Evolutionary conservation across 2,113 vertebrate genomes (phyloP).

Genomic region (Brachypteracias leptosomus): DNA sequence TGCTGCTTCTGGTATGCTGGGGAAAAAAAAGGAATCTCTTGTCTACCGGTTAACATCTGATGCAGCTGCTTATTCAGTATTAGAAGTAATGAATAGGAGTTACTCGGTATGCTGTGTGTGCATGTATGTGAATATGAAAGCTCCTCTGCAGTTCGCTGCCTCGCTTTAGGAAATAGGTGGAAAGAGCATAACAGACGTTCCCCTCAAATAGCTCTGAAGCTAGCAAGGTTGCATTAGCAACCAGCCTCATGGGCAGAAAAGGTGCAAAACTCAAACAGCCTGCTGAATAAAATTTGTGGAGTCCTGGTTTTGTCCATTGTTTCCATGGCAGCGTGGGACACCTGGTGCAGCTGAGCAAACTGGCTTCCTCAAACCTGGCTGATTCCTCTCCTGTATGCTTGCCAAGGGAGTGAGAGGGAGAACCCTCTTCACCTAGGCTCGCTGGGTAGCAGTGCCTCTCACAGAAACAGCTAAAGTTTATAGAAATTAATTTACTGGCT

Average conservation of each 20-base stretch:
- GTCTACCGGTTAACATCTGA: not conserved
- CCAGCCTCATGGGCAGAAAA: not conserved
- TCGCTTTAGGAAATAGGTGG: not conserved
- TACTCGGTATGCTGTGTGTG: not conserved
- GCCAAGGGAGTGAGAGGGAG: not conserved
- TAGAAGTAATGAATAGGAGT: not conserved
- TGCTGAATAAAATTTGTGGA: not conserved
- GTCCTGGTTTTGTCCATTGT: not conserved
- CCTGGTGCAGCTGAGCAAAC: not conserved
- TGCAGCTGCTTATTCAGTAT: not conserved
- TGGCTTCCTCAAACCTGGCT: not conserved
- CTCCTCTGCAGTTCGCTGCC: not conserved
- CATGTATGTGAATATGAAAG: not conserved
- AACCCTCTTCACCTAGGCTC: rapidly evolving
- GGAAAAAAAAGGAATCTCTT: not conserved
- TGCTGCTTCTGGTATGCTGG: not conserved
- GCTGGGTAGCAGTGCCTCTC: not conserved
- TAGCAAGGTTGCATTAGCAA: not conserved
- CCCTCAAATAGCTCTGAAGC: not conserved
- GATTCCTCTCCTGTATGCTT: not conserved
- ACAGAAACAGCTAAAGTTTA: not conserved
- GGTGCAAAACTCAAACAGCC: not conserved
- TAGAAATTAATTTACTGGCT: not conserved
- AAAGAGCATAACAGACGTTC: not conserved
- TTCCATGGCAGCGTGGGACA: not conserved